These are phyloP conservation scores for Hylaea fasciaria DNA, from an alignment of 2,888 invertebrate genomes.

Conservation along the genomic window DNA sequence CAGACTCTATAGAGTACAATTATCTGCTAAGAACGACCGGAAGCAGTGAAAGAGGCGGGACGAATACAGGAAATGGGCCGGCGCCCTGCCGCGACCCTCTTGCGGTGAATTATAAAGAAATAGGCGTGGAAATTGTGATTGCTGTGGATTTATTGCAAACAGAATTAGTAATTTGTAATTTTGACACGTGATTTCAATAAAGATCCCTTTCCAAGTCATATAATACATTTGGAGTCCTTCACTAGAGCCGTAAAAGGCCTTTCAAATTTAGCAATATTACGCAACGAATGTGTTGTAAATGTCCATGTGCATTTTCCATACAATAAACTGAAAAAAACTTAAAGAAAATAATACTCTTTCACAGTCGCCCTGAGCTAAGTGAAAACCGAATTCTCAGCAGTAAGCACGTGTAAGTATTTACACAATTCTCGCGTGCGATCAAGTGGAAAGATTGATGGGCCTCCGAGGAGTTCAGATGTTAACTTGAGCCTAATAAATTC, in stretches of 20 bases:
- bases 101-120: slow-evolving; percentile 24
- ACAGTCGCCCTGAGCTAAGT: slow-evolving; percentile 11
- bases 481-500: slow-evolving; percentile 49
- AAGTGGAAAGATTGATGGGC: slow-evolving; percentile 46
- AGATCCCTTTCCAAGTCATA: no score
- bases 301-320: no score
- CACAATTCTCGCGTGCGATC: slow-evolving; percentile 40
- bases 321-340: background rate
- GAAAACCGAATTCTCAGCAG: slow-evolving; percentile 36
- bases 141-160: background rate
- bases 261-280: no score
- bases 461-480: slow-evolving; percentile 46
- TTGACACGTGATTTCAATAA: no score
- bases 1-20: background rate
- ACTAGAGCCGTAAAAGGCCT: no score
- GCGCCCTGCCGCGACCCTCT: slow-evolving; percentile 26
- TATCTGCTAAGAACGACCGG: slow-evolving; percentile 19
- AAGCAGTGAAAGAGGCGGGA: slow-evolving; percentile 32
- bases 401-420: slow-evolving; percentile 33
- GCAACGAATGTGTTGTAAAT: no score
- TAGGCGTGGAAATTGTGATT: background rate
- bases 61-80: slow-evolving; percentile 38
- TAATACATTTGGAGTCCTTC: no score
- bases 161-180: no score
- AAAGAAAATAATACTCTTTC: background rate